Evolutionary conservation across 2,113 vertebrate genomes (phyloP).

Genomic region (Motacilla alba): DNA sequence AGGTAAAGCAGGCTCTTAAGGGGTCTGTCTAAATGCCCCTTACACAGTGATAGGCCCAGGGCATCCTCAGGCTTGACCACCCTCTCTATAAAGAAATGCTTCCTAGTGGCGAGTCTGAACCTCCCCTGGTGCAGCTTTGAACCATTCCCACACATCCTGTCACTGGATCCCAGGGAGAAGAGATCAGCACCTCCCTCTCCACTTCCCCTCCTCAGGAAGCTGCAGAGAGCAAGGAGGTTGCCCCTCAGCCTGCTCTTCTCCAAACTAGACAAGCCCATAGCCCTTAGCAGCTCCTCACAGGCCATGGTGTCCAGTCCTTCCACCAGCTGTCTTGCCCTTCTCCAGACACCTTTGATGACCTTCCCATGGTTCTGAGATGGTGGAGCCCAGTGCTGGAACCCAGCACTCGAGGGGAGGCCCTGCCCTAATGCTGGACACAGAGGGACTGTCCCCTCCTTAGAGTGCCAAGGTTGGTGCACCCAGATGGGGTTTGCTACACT

Average conservation of each 20-base stretch:
- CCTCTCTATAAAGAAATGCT: neutral
- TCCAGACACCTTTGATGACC: too few species aligned
- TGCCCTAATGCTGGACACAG: rapidly evolving
- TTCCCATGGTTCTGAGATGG: neutral
- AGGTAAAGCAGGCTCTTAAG: neutral
- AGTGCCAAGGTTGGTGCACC: neutral
- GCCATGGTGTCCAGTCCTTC: neutral
- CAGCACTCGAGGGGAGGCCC: neutral
- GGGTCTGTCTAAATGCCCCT: too few species aligned
- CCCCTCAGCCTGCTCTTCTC: neutral
- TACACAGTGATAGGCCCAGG: neutral
- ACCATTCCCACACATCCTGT: rapidly evolving
- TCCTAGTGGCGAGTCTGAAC: rapidly evolving
- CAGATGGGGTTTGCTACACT: neutral
- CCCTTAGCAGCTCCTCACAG: neutral
- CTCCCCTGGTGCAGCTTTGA: neutral
- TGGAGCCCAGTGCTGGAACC: neutral
- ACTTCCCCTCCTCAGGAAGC: neutral
- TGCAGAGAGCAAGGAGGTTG: neutral
- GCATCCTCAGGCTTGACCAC: too few species aligned
- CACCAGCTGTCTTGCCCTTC: too few species aligned
- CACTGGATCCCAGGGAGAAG: neutral
- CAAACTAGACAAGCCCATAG: neutral
- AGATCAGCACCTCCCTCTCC: too few species aligned
- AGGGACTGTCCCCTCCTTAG: neutral